These are phyloP conservation scores for Vulpes lagopus DNA, from an alignment of 2,113 vertebrate genomes.

Conservation along the genomic window DNA sequence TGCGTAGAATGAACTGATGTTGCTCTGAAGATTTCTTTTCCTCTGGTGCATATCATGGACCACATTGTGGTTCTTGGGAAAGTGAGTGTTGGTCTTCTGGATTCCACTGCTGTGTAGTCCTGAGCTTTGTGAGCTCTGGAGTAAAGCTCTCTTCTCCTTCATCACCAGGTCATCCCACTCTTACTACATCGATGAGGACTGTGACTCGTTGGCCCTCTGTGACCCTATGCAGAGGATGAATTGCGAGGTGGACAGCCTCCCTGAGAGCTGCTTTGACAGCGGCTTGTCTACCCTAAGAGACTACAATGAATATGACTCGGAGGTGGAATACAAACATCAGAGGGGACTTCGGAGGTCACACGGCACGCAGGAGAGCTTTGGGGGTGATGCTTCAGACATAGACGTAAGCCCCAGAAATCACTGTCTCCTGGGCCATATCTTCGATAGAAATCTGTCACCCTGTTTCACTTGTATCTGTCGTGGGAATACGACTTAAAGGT, in stretches of 20 bases:
- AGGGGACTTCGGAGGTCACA: constrained; percentile 84
- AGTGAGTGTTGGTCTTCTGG: neutral
- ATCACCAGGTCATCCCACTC: constrained; percentile 88
- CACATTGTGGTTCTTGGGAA: neutral
- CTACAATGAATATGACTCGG: constrained; percentile 94
- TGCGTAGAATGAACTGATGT: neutral
- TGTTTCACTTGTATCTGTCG: neutral
- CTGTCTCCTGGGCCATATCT: neutral
- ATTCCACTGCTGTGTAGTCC: neutral
- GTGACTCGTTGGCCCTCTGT: constrained; percentile 94
- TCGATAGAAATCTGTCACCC: neutral
- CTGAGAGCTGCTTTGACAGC: constrained; percentile 95
- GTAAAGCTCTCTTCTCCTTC: neutral
- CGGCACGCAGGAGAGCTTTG: constrained; percentile 84
- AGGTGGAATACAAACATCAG: constrained; percentile 90
- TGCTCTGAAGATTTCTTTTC: neutral
- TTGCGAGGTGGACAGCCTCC: constrained; percentile 94
- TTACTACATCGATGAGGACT: constrained; percentile 90
- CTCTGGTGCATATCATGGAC: neutral
- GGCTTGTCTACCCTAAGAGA: constrained; percentile 96
- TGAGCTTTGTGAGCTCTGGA: neutral
- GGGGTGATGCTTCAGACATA: constrained; percentile 90
- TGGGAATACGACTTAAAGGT: neutral
- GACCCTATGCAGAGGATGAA: constrained; percentile 94
- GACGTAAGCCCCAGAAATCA: constrained; percentile 88